Base-by-base conservation (phyloP, 2,113 vertebrate species). In the Calcarius ornatus region DNA sequence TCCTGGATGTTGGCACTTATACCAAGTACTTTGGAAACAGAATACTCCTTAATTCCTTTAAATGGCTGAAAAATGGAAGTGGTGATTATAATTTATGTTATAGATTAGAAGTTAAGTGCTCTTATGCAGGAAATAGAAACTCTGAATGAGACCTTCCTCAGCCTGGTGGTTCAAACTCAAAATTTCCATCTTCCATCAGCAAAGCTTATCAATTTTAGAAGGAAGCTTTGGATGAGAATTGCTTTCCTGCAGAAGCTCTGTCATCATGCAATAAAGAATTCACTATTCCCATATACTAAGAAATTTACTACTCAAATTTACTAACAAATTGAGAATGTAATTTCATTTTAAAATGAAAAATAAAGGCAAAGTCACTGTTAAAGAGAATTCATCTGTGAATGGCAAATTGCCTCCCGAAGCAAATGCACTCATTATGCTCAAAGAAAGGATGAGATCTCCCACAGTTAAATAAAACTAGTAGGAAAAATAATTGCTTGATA, bases 401-500 rank as follows among this genome's bases (percentile, higher is more conserved):
- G 61, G 88, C 82, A 95, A 97, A 96, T 96, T 97, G 70, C 60
- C 24, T 96, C 88, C 76, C 15, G 85, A 63, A 94, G 86, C 88
- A 97, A 96, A 95, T 75, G 75, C 70, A 93, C 92, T 95, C 83
- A 88, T 90, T 95, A 96, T 0, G 6, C 59, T 95, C 70, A 93
- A 92, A 86, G 88, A 95, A 95, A 92, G 56, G 38, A 96, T 92
- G 68, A 81, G 72, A 91, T 94, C 88, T 87, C 87, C 65, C 53
- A 82, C 88, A 92, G 83, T 88, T 93, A 92, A 93, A 64, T 80
- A 88, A 95, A 95, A 96, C 80, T 81, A 95, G 73, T 68, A 94
- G 64, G 61, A 91, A 96, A 92, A 94, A 90, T 84, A 90, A 92
- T 91, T 94, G 81, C 81, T 96, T 93, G 94, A 95, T 97, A 93